Conservation (phyloP, 1,140 invertebrate genomes). For the Babylonia areolata region DNA sequence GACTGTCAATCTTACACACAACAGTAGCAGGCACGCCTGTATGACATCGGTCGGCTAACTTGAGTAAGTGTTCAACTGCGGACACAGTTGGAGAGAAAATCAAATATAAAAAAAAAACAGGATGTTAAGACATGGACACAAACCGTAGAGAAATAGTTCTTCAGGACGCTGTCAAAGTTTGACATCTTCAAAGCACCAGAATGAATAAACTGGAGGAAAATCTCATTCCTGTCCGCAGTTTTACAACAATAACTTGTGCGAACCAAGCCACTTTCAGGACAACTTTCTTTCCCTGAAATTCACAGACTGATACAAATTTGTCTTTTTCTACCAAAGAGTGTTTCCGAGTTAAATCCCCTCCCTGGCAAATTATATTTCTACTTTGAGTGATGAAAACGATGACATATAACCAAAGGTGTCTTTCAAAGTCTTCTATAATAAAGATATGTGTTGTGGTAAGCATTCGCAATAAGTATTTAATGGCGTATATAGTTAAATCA, state of each 20-base stretch:
- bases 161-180: conserved; percentile 46
- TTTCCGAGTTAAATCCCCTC: background rate
- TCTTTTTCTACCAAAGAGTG: background rate
- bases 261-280: background rate
- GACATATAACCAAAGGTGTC: no score
- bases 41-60: no score
- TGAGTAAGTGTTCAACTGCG: no score
- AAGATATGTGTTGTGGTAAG: no score
- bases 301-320: background rate
- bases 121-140: background rate
- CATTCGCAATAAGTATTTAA: background rate
- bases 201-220: background rate
- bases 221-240: conserved; percentile 21
- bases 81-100: no score
- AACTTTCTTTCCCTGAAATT: background rate
- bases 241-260: background rate
- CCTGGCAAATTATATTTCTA: no score
- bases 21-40: no score
- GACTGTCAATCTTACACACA: no score
- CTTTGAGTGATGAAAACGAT: no score
- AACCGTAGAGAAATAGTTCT: conserved; percentile 51
- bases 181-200: conserved; percentile 25
- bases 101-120: no score
- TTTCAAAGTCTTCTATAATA: no score
- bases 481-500: background rate